Conservation (phyloP, 2,888 invertebrate genomes). For the Scrobipalpa atriplicella region DNA sequence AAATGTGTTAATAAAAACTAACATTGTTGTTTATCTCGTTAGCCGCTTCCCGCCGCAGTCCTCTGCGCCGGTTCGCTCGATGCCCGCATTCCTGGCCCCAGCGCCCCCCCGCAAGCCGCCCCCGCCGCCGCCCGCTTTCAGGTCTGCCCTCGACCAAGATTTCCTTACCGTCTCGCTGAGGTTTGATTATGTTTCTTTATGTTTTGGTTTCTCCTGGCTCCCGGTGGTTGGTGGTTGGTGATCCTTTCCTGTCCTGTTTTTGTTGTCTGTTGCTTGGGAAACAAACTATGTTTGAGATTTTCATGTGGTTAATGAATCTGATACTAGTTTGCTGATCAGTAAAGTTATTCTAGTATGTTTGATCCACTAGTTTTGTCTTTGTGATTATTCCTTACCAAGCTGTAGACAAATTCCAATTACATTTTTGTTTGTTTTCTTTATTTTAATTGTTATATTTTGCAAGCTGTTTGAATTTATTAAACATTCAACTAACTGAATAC, state of each 20-base stretch:
- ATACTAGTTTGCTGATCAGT: too few species aligned
- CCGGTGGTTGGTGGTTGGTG: slow-evolving; percentile 17
- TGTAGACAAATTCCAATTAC: too few species aligned
- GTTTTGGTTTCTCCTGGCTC: slow-evolving; percentile 44
- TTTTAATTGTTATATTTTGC: too few species aligned
- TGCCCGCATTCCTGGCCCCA: slow-evolving; percentile 64
- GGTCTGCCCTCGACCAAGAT: slow-evolving; percentile 86
- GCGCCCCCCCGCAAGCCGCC: slow-evolving; percentile 83
- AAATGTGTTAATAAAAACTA: too few species aligned
- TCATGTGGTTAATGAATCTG: too few species aligned
- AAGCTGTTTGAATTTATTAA: too few species aligned
- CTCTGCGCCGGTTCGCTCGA: slow-evolving; percentile 61
- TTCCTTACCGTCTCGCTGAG: slow-evolving; percentile 87
- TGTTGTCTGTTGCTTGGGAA: not conserved
- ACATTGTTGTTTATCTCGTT: slow-evolving; percentile 31
- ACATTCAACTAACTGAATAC: too few species aligned
- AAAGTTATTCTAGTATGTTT: too few species aligned
- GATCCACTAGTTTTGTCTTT: too few species aligned
- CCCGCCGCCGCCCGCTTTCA: slow-evolving; percentile 86
- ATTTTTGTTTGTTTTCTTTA: too few species aligned
- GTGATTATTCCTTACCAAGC: too few species aligned
- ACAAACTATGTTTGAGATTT: not conserved
- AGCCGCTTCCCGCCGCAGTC: slow-evolving; percentile 68
- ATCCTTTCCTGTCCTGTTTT: not conserved
- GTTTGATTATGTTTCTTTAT: slow-evolving; percentile 77